Evolutionary conservation across 1,140 invertebrate genomes (phyloP), one percentile per base, ranked within the genome.

Genomic region (Drosophila pseudoananassae): DNA sequence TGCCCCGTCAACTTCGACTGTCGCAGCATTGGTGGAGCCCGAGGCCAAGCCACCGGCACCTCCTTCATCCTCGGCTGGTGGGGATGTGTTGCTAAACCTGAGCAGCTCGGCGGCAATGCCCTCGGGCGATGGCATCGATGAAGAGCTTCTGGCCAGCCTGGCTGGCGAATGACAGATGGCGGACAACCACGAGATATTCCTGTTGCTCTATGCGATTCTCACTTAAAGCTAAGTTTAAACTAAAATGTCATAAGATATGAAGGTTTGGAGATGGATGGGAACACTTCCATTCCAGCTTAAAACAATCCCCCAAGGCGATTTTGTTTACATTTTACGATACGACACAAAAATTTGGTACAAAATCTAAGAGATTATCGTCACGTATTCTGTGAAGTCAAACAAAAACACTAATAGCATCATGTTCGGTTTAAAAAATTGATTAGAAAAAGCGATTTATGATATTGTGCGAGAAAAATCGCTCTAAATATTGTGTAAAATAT

Each of bases 81-180:
- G 14, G 15, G 81, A 80, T 40, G 36, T 66, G 25, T 43, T 76
- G 1, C 58, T 80, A 1, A 85, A 70, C 31, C 27, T 74, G 0
- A 66, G 56, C 43, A 69, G 49, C 46, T 59, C 47, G 47, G 56
- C 47, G 1, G 38, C 36, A 46, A 14, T 43, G 9, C 10, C 49
- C 0, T 8, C 79, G 15, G 75, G 54, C 1, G 83, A 83, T 61
- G 83, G 78, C 27, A 88, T 87, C 15, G 78, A 87, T 46, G 83
- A 87, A 60, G 83, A 88, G n/a, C 66, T 87, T 23, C 51, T 88
- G 7, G 83, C 83, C 47, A 88, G 83, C 47, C 58, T 87, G 60
- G 83, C 83, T 43, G 83, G 83, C 51, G 83, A 83, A 65, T 83
- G 57, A 75, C 68, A 61, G 63, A 66, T 52, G 46, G 36, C 40